These are phyloP conservation scores for Dryocosmus kuriphilus DNA, from an alignment of 2,888 invertebrate species.

Conservation along the genomic window DNA sequence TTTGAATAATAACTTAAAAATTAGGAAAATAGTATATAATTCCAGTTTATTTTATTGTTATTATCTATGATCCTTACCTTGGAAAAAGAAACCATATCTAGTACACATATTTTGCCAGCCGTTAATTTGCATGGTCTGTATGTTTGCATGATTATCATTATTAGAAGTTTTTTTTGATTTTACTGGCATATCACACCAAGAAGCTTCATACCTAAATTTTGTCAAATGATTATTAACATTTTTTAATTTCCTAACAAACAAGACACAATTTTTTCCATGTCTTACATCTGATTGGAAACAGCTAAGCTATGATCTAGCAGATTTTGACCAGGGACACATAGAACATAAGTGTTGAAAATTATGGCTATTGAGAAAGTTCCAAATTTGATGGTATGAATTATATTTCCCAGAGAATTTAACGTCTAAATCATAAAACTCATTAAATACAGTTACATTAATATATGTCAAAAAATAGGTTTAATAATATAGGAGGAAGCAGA, in stretches of 20 bases:
- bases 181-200: constrained; percentile 11
- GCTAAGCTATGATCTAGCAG: neutral
- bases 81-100: neutral
- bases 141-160: neutral
- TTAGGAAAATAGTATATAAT: neutral
- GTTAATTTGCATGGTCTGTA: constrained; percentile 21
- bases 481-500: neutral
- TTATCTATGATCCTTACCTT: constrained; percentile 17
- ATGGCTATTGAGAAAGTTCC: neutral
- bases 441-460: too few species aligned
- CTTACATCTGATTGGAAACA: neutral
- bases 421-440: neutral
- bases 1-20: too few species aligned
- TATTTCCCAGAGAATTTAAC: neutral
- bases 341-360: neutral
- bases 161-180: constrained; percentile 2
- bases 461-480: too few species aligned
- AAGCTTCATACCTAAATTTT: neutral
- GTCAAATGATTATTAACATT: neutral
- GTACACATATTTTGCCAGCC: neutral
- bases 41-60: too few species aligned
- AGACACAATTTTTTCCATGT: neutral
- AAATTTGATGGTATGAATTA: neutral
- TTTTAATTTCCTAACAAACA: neutral
- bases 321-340: constrained; percentile 1